Base-by-base conservation (phyloP, 1,140 invertebrate genomes). In the Ceratoteleas bidentatus region DNA sequence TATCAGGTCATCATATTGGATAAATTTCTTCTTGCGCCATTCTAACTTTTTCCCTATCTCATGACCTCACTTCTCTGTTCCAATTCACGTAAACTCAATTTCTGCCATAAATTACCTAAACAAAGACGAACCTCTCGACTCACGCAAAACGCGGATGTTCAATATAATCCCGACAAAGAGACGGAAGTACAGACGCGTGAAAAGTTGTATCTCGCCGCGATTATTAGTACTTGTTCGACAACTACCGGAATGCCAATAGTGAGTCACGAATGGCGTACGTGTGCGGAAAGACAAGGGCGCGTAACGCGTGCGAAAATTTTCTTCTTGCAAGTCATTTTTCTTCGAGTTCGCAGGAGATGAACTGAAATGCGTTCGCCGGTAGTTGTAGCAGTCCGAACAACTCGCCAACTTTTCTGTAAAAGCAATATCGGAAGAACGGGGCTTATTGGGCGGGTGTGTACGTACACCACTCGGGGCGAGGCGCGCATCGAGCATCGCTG, bases 181-280 rank as follows among this genome's bases (percentile, higher is more conserved):
- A 62, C 61, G n/a, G 6, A 61, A 61, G 60, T 52, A 66, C 53
- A 65, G 60, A 10, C 43, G 56, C 57, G 7, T 15, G n/a, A 36
- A 70, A 70, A 68, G 56, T 78, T 78, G 66, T 72, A 72, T 66
- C 53, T 60, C 53, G 43, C 36, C 53, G 6, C 50, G 77, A 65
- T 80, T 80, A 80, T 80, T 80, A 81, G 69, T 69, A 69, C 70
- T 73, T 73, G 45, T 72, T 69, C 10, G 57, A 57, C 58, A 69
- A 82, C 69, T 77, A 66, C 69, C 64, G 80, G 66, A 77, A 82
- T 82, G 66, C 80, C 79, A 70, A 82, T 82, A 82, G 79, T 61
- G 52, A 76, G 69, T 65, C 75, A 80, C 62, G 69, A 74, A 62
- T 80, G 15, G 33, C 9, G 57, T 70, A 81, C 77, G 77, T 74